Conservation (phyloP, 2,113 vertebrate genomes). For the Rousettus leschenaultii region DNA sequence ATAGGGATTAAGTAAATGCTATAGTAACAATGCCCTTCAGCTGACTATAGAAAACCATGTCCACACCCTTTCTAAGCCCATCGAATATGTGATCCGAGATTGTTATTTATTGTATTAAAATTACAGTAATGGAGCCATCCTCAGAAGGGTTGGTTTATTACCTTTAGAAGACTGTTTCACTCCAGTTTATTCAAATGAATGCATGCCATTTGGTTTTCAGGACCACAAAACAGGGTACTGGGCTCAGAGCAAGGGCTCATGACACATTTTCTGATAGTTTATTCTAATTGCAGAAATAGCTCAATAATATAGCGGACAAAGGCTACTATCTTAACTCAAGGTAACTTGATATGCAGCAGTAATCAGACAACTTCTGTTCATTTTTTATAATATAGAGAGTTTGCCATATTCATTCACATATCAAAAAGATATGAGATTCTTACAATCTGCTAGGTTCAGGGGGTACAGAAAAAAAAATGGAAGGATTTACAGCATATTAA, state of each 20-base stretch:
- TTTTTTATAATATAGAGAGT: neutral
- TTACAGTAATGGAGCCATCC: neutral
- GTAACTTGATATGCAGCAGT: neutral
- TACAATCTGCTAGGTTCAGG: neutral
- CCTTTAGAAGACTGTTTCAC: neutral
- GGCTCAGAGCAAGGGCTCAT: neutral
- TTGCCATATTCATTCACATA: neutral
- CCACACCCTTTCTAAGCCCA: neutral
- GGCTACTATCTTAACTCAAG: neutral
- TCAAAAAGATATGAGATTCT: neutral
- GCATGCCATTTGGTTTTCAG: neutral
- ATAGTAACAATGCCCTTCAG: neutral
- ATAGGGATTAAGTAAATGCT: neutral
- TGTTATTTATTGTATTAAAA: neutral
- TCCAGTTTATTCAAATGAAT: neutral
- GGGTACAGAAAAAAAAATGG: neutral
- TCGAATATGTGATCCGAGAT: neutral
- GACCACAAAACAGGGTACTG: neutral
- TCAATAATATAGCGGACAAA: neutral
- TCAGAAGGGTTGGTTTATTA: neutral
- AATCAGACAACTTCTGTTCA: neutral
- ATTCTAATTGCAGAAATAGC: neutral
- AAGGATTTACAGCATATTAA: neutral
- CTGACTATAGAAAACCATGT: neutral
- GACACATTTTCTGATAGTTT: neutral